Evolutionary conservation across 1,140 invertebrate genomes (phyloP).

Genomic region (Calliphora vicina): DNA sequence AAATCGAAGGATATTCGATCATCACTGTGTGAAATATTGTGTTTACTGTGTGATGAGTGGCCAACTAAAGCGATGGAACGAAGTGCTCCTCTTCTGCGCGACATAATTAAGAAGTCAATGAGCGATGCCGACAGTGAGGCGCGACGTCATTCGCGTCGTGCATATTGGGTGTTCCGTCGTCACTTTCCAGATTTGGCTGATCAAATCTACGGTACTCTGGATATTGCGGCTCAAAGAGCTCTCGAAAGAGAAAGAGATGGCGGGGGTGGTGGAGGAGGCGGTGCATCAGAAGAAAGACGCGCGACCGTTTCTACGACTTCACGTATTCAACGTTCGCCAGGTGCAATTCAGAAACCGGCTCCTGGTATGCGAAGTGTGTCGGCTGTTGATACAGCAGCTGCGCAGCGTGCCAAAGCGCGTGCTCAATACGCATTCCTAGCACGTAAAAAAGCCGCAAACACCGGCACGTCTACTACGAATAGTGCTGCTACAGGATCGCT

Average conservation of each 20-base stretch:
- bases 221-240: conserved; percentile 84
- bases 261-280: conserved; percentile 25
- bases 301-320: conserved; percentile 44
- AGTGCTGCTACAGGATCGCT: conserved; percentile 74
- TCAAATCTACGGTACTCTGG: conserved; percentile 80
- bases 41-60: conserved; percentile 87
- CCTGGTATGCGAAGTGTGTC: conserved; percentile 82
- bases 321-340: conserved; percentile 51
- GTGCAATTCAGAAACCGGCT: conserved; percentile 52
- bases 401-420: conserved; percentile 82
- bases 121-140: conserved; percentile 92
- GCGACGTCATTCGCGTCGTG: conserved; percentile 78
- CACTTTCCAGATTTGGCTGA: conserved; percentile 93
- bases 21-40: conserved; percentile 82
- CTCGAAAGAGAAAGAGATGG: conserved; percentile 71
- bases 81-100: conserved; percentile 79
- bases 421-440: conserved; percentile 81
- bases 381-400: conserved; percentile 90
- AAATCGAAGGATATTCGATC: conserved; percentile 93
- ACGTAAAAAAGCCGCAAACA: conserved; percentile 71
- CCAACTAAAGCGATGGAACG: conserved; percentile 81
- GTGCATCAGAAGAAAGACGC: conserved; percentile 42
- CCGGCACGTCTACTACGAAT: not conserved
- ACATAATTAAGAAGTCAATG: conserved; percentile 88
- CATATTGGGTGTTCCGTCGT: conserved; percentile 88